Evolutionary conservation across 2,113 vertebrate species (phyloP).

Genomic region (Paracanthobrama guichenoti): DNA sequence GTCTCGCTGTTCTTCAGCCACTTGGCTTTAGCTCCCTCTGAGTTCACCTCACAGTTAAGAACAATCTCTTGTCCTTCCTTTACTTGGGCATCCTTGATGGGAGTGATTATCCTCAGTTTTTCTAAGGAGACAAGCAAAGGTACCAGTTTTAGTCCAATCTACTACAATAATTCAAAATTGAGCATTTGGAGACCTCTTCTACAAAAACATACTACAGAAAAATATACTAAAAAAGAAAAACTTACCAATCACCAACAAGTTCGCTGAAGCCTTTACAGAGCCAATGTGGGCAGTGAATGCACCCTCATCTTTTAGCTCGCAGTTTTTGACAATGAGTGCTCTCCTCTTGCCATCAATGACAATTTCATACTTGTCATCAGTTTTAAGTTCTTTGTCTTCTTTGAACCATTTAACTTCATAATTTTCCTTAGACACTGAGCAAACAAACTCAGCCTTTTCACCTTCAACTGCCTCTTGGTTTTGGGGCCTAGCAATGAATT

Average conservation of each 20-base stretch:
- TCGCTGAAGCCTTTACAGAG: conserved; percentile 84
- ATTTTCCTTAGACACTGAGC: conserved; percentile 89
- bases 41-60: conserved; percentile 95
- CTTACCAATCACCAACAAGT: conserved; percentile 89
- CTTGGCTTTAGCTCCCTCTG: conserved; percentile 93
- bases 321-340: conserved; percentile 83
- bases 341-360: conserved; percentile 91
- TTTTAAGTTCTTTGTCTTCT: conserved; percentile 78
- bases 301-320: conserved; percentile 85
- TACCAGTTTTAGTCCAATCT: neutral
- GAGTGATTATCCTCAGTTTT: conserved; percentile 91
- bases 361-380: conserved; percentile 87
- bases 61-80: conserved; percentile 89
- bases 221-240: neutral
- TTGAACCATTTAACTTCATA: conserved; percentile 89
- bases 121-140: conserved; percentile 75
- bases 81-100: conserved; percentile 86
- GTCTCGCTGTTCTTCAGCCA: conserved; percentile 92
- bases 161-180: neutral
- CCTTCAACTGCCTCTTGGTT: conserved; percentile 85
- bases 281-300: conserved; percentile 84
- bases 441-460: conserved; percentile 86
- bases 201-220: neutral
- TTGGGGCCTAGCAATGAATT: conserved; percentile 85
- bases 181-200: neutral